Conservation (phyloP, 2,797 vertebrate species). For the Lutjanus argentimaculatus region DNA sequence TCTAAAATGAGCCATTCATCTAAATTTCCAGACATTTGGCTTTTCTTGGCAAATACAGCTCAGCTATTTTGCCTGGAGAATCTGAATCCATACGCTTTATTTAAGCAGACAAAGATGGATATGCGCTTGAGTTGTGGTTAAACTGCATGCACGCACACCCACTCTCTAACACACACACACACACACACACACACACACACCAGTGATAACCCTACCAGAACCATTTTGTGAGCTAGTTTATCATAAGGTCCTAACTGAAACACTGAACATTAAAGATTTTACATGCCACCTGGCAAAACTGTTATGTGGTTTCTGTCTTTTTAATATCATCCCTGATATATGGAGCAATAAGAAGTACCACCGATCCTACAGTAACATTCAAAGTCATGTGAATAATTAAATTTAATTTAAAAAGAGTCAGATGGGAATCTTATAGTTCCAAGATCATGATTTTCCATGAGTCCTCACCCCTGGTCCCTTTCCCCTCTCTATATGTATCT, state of each 20-base stretch:
- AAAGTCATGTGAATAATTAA: slow-evolving; percentile 30
- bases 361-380: slow-evolving; percentile 13
- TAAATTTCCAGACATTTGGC: slow-evolving; percentile 77
- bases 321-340: slow-evolving; percentile 32
- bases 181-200: slow-evolving; percentile 13
- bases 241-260: slow-evolving; percentile 29
- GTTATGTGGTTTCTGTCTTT: slow-evolving; percentile 16
- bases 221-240: slow-evolving; percentile 42
- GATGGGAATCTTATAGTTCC: slow-evolving; percentile 34
- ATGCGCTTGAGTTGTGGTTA: slow-evolving; percentile 51
- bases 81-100: slow-evolving; percentile 63
- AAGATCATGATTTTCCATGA: slow-evolving; percentile 26
- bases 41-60: slow-evolving; percentile 70
- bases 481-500: slow-evolving; percentile 13
- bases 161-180: neutral
- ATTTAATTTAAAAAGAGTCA: slow-evolving; percentile 40
- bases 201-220: slow-evolving; percentile 10
- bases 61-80: slow-evolving; percentile 59
- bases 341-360: slow-evolving; percentile 24
- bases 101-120: slow-evolving; percentile 66
- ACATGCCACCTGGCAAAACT: slow-evolving; percentile 47
- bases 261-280: slow-evolving; percentile 48
- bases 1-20: slow-evolving; percentile 76
- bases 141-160: slow-evolving; percentile 13
- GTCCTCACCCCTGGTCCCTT: neutral